These are phyloP conservation scores for Macrostomum cliftonense DNA, from an alignment of 2,888 invertebrate genomes.

Conservation along the genomic window DNA sequence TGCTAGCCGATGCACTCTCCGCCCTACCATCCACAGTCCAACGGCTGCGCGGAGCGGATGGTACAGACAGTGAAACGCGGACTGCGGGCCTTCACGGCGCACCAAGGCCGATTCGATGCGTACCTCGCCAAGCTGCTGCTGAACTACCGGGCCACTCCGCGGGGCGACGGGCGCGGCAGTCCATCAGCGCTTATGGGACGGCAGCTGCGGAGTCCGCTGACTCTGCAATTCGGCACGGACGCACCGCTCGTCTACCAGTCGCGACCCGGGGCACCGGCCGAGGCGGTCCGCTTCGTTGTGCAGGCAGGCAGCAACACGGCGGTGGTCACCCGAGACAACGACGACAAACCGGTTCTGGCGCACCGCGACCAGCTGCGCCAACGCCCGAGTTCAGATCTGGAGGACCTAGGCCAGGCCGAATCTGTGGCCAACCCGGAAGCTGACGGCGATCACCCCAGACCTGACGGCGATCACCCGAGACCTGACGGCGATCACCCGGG, in stretches of 20 bases:
- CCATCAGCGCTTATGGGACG: constrained; percentile 9
- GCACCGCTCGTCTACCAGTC: background rate
- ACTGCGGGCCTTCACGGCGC: constrained; percentile 4
- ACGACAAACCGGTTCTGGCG: too few relatives aligned
- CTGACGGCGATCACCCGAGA: too few relatives aligned
- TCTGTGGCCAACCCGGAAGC: too few relatives aligned
- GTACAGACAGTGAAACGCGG: constrained; percentile 8
- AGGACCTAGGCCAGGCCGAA: too few relatives aligned
- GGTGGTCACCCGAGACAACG: too few relatives aligned
- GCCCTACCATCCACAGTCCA: constrained; percentile 7
- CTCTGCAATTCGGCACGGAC: constrained; percentile 1
- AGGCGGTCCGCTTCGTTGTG: constrained; percentile 1
- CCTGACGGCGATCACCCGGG: too few relatives aligned
- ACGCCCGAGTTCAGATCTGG: too few relatives aligned
- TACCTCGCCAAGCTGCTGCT: constrained; percentile 7
- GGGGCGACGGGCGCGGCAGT: constrained; percentile 1
- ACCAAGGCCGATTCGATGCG: constrained; percentile 6
- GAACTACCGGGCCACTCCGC: constrained; percentile 8
- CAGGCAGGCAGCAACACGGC: constrained; percentile 5
- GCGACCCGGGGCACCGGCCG: background rate
- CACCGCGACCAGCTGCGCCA: too few relatives aligned
- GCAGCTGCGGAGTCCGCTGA: constrained; percentile 5
- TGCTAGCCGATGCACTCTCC: constrained; percentile 9
- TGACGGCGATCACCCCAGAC: too few relatives aligned
- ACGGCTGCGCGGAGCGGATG: constrained; percentile 8